These are phyloP conservation scores for Neodiprion lecontei DNA, from an alignment of 1,140 invertebrate genomes.

Conservation along the genomic window DNA sequence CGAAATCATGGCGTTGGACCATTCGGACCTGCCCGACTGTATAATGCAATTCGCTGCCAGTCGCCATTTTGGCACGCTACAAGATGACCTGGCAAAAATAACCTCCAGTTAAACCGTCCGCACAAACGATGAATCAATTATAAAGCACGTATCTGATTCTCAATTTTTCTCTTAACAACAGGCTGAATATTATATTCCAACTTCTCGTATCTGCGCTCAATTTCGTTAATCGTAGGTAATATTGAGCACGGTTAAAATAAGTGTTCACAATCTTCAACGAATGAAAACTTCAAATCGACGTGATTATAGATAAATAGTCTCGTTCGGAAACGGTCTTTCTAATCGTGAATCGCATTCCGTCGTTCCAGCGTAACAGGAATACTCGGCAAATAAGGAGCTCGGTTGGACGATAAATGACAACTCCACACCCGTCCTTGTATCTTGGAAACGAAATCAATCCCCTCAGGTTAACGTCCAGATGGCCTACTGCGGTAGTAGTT, in stretches of 20 bases:
- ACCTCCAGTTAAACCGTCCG: no score
- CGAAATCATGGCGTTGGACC: constrained; percentile 33
- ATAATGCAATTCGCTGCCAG: constrained; percentile 39
- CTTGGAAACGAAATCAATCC: background rate
- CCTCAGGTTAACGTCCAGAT: background rate
- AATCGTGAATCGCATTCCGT: background rate
- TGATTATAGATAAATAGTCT: background rate
- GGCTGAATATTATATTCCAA: no score
- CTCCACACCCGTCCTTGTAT: no score
- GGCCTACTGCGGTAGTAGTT: background rate
- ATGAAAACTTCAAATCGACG: background rate
- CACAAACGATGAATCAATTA: no score
- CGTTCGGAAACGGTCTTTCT: background rate
- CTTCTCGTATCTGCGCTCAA: no score
- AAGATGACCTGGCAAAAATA: background rate
- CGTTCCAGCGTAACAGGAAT: background rate
- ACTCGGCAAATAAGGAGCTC: background rate
- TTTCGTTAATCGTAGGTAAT: no score
- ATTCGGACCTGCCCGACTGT: constrained; percentile 37
- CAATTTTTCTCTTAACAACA: no score
- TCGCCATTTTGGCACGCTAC: constrained; percentile 6
- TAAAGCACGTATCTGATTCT: no score
- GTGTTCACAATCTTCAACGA: background rate
- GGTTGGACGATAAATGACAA: background rate
- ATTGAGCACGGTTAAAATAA: no score